phyloP scores from a whole-genome alignment of 2,888 invertebrate genomes.

The Eupithecia abbreviata region DNA sequence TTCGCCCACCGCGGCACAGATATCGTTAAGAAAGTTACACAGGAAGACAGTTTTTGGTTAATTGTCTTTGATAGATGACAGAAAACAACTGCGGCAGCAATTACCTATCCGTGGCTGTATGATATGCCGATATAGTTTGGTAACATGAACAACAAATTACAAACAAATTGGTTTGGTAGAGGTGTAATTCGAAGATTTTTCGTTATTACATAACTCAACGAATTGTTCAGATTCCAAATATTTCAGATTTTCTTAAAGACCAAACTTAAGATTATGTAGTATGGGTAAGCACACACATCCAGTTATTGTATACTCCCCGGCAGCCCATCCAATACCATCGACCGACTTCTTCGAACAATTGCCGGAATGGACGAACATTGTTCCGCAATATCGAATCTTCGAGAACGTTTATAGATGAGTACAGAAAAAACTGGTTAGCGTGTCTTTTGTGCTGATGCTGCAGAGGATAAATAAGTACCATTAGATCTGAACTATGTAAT shows the following conservation, averaged over 20 bases:
- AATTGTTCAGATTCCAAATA: background rate
- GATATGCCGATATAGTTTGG: background rate
- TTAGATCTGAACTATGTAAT: conserved; percentile 1
- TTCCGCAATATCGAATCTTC: conserved; percentile 14
- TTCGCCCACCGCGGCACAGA: too few species aligned
- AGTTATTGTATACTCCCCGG: conserved; percentile 6
- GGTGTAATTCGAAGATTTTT: background rate
- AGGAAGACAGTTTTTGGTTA: background rate
- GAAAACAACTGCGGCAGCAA: background rate
- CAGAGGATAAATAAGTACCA: background rate
- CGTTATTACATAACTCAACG: background rate
- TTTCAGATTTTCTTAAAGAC: background rate
- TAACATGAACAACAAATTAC: background rate
- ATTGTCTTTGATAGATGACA: background rate
- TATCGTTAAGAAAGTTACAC: too few species aligned
- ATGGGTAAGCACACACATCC: conserved; percentile 4
- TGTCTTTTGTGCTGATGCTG: conserved; percentile 9
- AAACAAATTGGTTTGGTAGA: background rate
- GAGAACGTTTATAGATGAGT: conserved; percentile 9
- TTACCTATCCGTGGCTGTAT: background rate
- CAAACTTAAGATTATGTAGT: background rate
- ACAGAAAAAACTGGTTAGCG: conserved; percentile 12
- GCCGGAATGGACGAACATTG: conserved; percentile 29
- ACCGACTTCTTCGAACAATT: conserved; percentile 35
- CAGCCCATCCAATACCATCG: conserved; percentile 26